Evolutionary conservation across 2,113 vertebrate genomes (phyloP).

Genomic region (Mola mola): DNA sequence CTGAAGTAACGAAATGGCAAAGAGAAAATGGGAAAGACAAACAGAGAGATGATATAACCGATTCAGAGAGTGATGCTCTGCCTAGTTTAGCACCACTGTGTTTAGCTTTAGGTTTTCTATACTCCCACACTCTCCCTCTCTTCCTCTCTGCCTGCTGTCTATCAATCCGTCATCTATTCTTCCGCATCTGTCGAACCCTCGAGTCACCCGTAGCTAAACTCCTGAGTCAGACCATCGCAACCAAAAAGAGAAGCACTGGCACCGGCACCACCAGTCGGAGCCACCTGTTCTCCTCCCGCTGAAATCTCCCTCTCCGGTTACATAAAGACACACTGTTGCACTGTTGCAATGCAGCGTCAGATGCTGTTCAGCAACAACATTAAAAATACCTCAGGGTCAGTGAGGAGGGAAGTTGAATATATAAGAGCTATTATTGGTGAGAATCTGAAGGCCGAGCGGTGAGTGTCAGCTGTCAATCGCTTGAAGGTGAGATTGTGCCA

Average conservation of each 20-base stretch:
- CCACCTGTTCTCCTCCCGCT: constrained; percentile 47
- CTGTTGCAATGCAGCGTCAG: constrained; percentile 71
- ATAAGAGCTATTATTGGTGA: constrained; percentile 50
- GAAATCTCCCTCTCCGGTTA: constrained; percentile 62
- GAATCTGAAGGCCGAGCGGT: constrained; percentile 22
- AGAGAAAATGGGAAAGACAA: constrained; percentile 11
- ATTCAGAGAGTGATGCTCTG: constrained; percentile 45
- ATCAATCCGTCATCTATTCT: constrained; percentile 26
- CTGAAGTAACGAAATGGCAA: not conserved
- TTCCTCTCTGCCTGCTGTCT: constrained; percentile 15
- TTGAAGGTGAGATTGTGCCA: not conserved
- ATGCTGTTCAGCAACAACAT: constrained; percentile 71
- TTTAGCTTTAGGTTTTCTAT: constrained; percentile 50
- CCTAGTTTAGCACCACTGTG: constrained; percentile 45
- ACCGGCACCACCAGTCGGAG: constrained; percentile 22
- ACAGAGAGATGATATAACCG: constrained; percentile 48
- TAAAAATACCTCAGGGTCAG: constrained; percentile 72
- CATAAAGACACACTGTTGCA: constrained; percentile 68
- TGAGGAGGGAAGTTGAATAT: constrained; percentile 60
- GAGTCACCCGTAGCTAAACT: constrained; percentile 1
- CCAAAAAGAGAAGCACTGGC: constrained; percentile 18
- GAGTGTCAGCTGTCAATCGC: constrained; percentile 7
- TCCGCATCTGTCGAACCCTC: constrained; percentile 14
- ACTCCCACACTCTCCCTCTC: constrained; percentile 51
- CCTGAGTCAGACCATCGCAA: constrained; percentile 2